These are phyloP conservation scores for Tenthredo distinguenda DNA, from an alignment of 2,888 invertebrate species.

Conservation along the genomic window DNA sequence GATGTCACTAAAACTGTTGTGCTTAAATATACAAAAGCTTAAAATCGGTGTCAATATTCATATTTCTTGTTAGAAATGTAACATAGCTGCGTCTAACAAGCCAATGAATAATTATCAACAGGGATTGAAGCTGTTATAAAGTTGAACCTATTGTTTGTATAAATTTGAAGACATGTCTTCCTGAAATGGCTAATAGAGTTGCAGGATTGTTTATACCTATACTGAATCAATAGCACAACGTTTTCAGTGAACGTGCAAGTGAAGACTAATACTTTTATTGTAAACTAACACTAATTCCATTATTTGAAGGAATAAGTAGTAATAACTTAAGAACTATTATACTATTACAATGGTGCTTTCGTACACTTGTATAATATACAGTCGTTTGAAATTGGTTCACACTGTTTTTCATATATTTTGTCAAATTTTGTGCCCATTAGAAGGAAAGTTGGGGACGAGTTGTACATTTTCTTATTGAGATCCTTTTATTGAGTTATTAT, in stretches of 20 bases:
- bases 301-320: constrained; percentile 14
- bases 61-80: background rate
- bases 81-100: background rate
- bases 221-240: constrained; percentile 21
- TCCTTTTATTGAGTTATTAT: background rate
- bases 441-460: background rate
- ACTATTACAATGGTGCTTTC: constrained; percentile 41
- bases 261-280: constrained; percentile 22
- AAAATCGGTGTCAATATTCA: background rate
- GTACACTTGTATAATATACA: constrained; percentile 39
- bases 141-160: constrained; percentile 18
- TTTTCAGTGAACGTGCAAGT: constrained; percentile 10
- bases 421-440: background rate
- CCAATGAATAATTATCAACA: background rate
- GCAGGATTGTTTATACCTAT: background rate
- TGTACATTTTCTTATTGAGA: constrained; percentile 25
- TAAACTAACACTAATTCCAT: constrained; percentile 23
- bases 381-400: constrained; percentile 14
- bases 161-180: constrained; percentile 11
- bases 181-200: background rate
- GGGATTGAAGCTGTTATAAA: background rate
- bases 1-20: constrained; percentile 29
- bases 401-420: constrained; percentile 12
- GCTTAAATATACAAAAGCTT: background rate
- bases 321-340: constrained; percentile 1